Evolutionary conservation across 2,888 invertebrate genomes (phyloP), one percentile per base, ranked within the genome.

Genomic region (Cheilosia grossa): DNA sequence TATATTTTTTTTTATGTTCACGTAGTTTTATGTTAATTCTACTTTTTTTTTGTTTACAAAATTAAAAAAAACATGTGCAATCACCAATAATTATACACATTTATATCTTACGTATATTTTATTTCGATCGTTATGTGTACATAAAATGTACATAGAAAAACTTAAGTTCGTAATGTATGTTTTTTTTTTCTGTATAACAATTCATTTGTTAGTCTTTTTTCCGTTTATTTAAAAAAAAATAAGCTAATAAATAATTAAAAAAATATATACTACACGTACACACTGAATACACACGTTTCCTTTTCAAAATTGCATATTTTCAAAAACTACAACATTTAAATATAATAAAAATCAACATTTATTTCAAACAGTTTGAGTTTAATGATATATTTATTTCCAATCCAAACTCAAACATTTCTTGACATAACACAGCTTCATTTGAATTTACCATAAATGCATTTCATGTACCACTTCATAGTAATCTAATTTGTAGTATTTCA

Each of bases 371-470:
- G 80, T 83, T 83, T 83, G 83, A 83, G 83, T 74, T 73, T 73
- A 70, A 73, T 70, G 80, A 75, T 80, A 74, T 83, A 83, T 83
- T 80, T 75, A 75, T 83, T 83, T 83, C 53, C 67, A 74, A 83
- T 80, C 83, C 83, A 58, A 66, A 83, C 83, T 83, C 83, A 83
- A 80, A 83, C 83, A 58, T 53, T 59, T 54, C 33, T 17, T 51
- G 58, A 61, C 4, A 40, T 24, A 17, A 54, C 54, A 66, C 5
- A 67, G n/a, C 9, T 72, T 51, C 24, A 42, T 72, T 72, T 47
- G 17, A 3, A 47, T 6, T 53, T 53, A 17, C 21, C 56, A 59
- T 40, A 19, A 13, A 21, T 30, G 51, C 19, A 59, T 47, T 47
- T 37, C 40, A 17, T 47, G 58, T n/a, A 42, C 19, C 17, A 17